A percentile compares a stretch with the other conserved stretches of the same genome.
phyloP scores from a whole-genome alignment of 64 coral and sea anemone species.

The Pachyseris speciosa region DNA sequence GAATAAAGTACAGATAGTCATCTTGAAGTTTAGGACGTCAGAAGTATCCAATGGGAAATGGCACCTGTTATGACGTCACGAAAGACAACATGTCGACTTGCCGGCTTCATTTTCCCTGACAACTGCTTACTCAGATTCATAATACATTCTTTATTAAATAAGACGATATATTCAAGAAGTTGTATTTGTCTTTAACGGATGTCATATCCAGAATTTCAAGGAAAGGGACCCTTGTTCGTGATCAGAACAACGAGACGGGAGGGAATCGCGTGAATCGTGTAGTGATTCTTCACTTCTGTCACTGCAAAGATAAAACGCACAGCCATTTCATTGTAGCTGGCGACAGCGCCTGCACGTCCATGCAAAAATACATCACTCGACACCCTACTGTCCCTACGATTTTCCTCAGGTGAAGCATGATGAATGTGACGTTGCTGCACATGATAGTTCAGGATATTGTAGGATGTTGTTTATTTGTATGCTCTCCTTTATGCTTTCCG shows the following conservation, averaged over 20 bases:
- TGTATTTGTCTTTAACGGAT: not conserved
- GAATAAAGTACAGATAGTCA: no score
- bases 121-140: no score
- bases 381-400: no score
- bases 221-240: not conserved
- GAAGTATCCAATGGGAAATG: no score
- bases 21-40: no score
- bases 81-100: no score
- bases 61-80: no score
- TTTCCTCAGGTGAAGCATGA: no score
- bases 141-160: conserved; percentile 8
- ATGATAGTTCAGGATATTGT: not conserved
- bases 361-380: not conserved
- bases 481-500: no score
- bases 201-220: conserved; percentile 38
- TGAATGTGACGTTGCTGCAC: no score
- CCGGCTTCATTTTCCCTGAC: no score
- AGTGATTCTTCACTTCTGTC: conserved; percentile 30
- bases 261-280: not conserved
- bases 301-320: conserved; percentile 49
- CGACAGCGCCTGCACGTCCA: not conserved
- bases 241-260: not conserved
- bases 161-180: no score
- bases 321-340: not conserved
- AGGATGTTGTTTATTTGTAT: not conserved